Evolutionary conservation across 2,888 invertebrate species (phyloP).

Genomic region (Drosophila demipolita): DNA sequence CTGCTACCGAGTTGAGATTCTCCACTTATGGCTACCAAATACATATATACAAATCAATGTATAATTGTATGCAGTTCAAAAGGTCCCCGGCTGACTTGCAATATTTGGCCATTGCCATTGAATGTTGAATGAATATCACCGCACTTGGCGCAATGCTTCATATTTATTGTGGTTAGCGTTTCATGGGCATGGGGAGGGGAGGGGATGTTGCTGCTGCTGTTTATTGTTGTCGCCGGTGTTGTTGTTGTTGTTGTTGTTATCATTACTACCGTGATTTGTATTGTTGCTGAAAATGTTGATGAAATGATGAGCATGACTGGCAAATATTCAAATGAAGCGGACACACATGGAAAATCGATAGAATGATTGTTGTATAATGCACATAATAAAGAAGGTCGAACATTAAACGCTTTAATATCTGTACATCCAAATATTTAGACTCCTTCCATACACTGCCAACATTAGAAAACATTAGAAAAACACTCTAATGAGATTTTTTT

Average conservation of each 20-base stretch:
- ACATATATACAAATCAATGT: conserved; percentile 17
- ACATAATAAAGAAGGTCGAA: conserved; percentile 64
- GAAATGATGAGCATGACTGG: conserved; percentile 69
- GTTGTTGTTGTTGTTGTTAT: conserved; percentile 56
- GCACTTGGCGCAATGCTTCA: conserved; percentile 69
- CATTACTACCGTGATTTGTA: conserved; percentile 74
- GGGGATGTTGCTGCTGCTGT: conserved; percentile 32
- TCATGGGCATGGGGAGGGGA: not conserved
- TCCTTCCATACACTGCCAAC: conserved; percentile 8
- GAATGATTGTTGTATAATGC: conserved; percentile 77
- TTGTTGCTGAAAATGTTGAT: conserved; percentile 66
- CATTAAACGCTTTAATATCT: conserved; percentile 76
- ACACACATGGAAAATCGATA: conserved; percentile 76
- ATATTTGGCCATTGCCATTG: conserved; percentile 65
- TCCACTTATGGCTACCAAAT: conserved; percentile 55
- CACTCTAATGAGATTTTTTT: conserved; percentile 26
- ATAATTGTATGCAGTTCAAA: conserved; percentile 26
- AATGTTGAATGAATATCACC: conserved; percentile 68
- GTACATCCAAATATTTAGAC: conserved; percentile 69
- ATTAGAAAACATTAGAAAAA: conserved; percentile 15
- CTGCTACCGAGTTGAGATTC: conserved; percentile 7
- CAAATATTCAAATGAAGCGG: conserved; percentile 72
- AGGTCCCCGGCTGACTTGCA: conserved; percentile 77
- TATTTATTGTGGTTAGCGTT: conserved; percentile 49
- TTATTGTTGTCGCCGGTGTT: conserved; percentile 36